Conservation (phyloP, 2,797 vertebrate species). For the Lutjanus campechanus region DNA sequence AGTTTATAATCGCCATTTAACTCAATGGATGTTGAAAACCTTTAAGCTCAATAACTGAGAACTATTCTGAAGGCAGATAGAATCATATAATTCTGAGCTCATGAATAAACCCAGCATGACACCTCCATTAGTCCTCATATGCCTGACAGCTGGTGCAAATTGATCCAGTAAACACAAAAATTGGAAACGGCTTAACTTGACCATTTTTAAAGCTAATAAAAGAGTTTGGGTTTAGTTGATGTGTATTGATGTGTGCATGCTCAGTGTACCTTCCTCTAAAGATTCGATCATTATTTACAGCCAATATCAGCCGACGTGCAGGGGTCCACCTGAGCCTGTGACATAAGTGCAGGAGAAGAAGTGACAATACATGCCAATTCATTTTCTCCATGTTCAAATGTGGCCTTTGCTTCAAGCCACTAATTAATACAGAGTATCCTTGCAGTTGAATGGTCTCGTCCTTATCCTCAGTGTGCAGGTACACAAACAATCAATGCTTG, state of each 20-base stretch:
- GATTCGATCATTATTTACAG: constrained; percentile 43
- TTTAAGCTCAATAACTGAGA: constrained; percentile 56
- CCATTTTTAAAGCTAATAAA: constrained; percentile 53
- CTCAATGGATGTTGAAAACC: constrained; percentile 43
- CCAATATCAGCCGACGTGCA: constrained; percentile 48
- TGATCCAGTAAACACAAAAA: constrained; percentile 61
- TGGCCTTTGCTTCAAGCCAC: constrained; percentile 62
- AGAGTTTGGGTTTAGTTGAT: constrained; percentile 31
- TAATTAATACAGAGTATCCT: constrained; percentile 78
- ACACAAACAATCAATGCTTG: constrained; percentile 81
- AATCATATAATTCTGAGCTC: constrained; percentile 55
- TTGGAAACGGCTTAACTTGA: constrained; percentile 61
- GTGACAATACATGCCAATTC: constrained; percentile 53
- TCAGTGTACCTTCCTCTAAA: constrained; percentile 21
- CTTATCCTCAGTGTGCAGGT: constrained; percentile 80
- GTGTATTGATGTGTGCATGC: constrained; percentile 29
- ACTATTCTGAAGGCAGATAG: constrained; percentile 51
- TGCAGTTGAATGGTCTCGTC: constrained; percentile 68
- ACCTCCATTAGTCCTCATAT: constrained; percentile 63
- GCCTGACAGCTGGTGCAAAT: constrained; percentile 66
- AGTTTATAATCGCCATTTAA: constrained; percentile 30
- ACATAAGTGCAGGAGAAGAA: constrained; percentile 39
- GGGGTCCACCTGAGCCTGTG: constrained; percentile 10
- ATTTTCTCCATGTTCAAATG: constrained; percentile 61
- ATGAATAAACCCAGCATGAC: constrained; percentile 68